Conservation (phyloP, 2,113 vertebrate species). For the Perca schrenkii region DNA sequence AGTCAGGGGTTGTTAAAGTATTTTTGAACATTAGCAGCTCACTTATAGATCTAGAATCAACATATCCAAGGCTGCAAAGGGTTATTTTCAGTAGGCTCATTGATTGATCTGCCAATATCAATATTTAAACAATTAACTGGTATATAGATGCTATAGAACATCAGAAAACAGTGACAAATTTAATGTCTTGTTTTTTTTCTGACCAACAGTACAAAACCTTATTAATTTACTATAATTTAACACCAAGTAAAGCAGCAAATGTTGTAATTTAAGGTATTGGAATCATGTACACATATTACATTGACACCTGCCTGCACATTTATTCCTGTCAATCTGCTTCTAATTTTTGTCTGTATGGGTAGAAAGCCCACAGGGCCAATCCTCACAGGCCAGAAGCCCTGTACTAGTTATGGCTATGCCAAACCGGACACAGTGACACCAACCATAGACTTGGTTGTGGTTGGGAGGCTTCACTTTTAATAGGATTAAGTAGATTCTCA, state of each 20-base stretch:
- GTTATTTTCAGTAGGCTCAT: not conserved
- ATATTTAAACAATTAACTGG: not conserved
- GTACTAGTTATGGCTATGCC: constrained; percentile 12
- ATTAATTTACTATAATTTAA: too few species aligned
- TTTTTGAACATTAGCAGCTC: not conserved
- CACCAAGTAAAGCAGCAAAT: too few species aligned
- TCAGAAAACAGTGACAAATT: too few species aligned
- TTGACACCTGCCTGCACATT: not conserved
- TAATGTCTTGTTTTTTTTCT: too few species aligned
- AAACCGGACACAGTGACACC: constrained; percentile 30
- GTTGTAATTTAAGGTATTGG: too few species aligned
- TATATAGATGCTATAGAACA: too few species aligned
- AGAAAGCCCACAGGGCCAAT: constrained; percentile 28
- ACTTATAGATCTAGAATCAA: not conserved
- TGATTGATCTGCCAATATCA: too few species aligned
- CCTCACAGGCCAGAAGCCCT: not conserved
- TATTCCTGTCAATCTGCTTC: not conserved
- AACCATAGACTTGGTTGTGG: constrained; percentile 50
- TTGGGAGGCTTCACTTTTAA: constrained; percentile 7
- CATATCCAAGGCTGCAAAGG: not conserved
- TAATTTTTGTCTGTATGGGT: not conserved
- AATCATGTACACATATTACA: too few species aligned
- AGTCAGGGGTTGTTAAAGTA: not conserved
- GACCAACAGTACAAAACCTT: too few species aligned
- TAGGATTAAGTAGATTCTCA: not conserved